Evolutionary conservation across 2,888 invertebrate species (phyloP).

Genomic region (Dioctria rufipes): DNA sequence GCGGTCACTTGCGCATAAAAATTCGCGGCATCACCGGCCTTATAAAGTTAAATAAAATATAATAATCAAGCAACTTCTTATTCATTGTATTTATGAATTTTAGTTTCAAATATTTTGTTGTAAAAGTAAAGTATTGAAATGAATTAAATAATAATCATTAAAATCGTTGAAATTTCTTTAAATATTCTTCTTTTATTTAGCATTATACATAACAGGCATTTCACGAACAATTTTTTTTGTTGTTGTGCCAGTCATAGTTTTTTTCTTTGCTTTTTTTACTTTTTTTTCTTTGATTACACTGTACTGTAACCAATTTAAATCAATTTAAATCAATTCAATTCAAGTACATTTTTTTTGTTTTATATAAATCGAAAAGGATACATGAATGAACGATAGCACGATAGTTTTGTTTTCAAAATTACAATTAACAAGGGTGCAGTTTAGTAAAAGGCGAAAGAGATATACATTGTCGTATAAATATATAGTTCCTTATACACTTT

Average conservation of each 20-base stretch:
- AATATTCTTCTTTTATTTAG: constrained; percentile 45
- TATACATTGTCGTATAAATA: constrained; percentile 51
- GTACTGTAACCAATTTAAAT: constrained; percentile 14
- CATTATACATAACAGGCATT: constrained; percentile 52
- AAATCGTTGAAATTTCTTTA: not conserved
- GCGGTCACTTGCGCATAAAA: no score
- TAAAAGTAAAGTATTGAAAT: no score
- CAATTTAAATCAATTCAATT: constrained; percentile 32
- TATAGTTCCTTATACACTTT: constrained; percentile 48
- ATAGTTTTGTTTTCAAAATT: constrained; percentile 19
- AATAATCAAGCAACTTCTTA: no score
- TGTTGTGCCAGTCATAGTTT: not conserved
- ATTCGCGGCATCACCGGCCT: no score
- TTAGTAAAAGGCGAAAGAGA: constrained; percentile 44
- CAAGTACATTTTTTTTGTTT: constrained; percentile 21
- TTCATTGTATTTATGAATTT: no score
- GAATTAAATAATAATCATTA: not conserved
- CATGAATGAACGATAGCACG: constrained; percentile 38
- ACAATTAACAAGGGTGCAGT: constrained; percentile 47
- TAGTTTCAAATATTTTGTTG: no score
- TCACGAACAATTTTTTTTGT: constrained; percentile 24
- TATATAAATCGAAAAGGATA: constrained; percentile 41
- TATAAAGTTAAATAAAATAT: no score
- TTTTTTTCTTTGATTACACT: constrained; percentile 22
- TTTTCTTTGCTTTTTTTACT: no score